phyloP scores from a whole-genome alignment of 2,113 vertebrate species.

The Xiphophorus hellerii region DNA sequence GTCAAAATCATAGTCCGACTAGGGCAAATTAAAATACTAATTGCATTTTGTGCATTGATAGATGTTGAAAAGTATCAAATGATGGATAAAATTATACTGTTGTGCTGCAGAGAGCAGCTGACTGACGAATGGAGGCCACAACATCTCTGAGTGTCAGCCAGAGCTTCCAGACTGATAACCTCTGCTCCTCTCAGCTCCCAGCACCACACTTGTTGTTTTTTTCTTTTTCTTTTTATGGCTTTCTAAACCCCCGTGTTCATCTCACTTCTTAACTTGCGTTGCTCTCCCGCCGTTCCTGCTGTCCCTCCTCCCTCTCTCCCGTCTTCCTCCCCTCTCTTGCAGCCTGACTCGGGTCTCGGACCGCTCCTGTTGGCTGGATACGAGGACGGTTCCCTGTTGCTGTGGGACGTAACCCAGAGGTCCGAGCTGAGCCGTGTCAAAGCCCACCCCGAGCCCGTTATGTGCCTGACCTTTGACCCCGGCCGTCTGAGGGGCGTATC shows the following conservation, averaged over 20 bases:
- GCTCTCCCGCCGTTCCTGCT: conserved; percentile 11
- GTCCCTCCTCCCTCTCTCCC: conserved; percentile 26
- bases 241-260: conserved; percentile 12
- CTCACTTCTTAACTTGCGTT: conserved; percentile 27
- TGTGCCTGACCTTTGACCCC: conserved; percentile 93
- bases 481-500: conserved; percentile 86
- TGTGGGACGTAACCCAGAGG: conserved; percentile 89
- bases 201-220: background rate
- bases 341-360: conserved; percentile 78
- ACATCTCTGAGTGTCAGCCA: conserved; percentile 60
- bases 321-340: conserved; percentile 34
- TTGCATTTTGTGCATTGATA: background rate
- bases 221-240: conserved; percentile 33
- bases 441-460: conserved; percentile 90
- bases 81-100: conserved; percentile 80
- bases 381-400: conserved; percentile 90
- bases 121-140: conserved; percentile 70
- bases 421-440: conserved; percentile 79
- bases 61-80: conserved; percentile 40
- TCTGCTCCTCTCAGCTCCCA: conserved; percentile 66
- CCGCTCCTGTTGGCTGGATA: conserved; percentile 91
- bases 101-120: conserved; percentile 62
- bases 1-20: no score
- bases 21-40: no score
- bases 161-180: conserved; percentile 79